Evolutionary conservation across 2,113 vertebrate genomes (phyloP), one percentile per base, ranked within the genome.

Genomic region (Spheniscus mendiculus): DNA sequence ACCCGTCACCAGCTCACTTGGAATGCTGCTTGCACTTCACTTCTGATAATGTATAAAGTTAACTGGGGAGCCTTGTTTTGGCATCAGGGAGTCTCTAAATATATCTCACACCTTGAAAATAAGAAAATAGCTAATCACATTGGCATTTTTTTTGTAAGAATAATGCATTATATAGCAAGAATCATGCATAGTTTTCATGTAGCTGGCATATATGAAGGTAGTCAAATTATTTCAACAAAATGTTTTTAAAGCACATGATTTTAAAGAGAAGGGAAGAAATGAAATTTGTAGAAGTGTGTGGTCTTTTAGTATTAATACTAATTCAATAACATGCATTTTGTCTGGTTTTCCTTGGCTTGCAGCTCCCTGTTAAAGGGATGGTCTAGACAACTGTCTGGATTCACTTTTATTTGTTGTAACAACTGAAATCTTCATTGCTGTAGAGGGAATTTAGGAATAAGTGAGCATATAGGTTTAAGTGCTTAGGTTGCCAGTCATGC

Each of bases 1-100:
- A 83, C 70, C 58, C 10, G 2, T 84, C 65, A 55, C 56, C 84
- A 52, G 81, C 87, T 85, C 47, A 9, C 76, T 92, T 62, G 67
- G 69, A 94, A 78, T 0, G 1, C 88, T 94, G 76, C 89, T 83
- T 62, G 86, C 52, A 15, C 79, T 97, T 83, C 40, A 11, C 38
- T 94, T 73, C 69, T 87, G 59, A 52, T 95, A 67, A 61, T 34
- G 34, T 32, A 78, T 72, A 26, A 85, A 40, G 89, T 91, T 83
- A 71, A 89, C 71, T 83, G 82, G 90, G 65, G 73, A 93, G 30
- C 72, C 69, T 79, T 90, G 40, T 65, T 95, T 89, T 89, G 86
- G 65, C 77, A 76, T 72, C 59, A 32, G n/a, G 27, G 65, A 32
- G 26, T 53, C 21, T 93, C 65, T 93, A 91, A 87, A 79, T 91